These are phyloP conservation scores for Helarctos malayanus DNA, from an alignment of 2,797 vertebrate genomes.

Conservation along the genomic window DNA sequence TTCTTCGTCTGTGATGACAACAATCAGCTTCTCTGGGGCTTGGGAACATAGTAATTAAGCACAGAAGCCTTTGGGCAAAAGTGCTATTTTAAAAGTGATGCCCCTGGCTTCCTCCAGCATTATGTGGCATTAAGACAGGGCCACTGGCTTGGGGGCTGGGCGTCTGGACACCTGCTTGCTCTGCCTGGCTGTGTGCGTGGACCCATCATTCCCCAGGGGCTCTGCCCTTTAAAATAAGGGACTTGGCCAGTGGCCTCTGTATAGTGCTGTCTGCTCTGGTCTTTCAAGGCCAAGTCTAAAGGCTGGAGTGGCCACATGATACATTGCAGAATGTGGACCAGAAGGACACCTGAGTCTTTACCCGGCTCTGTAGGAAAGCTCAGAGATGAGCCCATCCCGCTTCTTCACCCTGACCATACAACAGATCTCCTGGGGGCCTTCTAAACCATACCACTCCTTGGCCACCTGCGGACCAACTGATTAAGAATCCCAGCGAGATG, in stretches of 20 bases:
- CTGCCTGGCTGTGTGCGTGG: not conserved
- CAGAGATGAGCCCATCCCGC: not conserved
- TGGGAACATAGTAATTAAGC: not conserved
- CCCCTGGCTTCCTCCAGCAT: not conserved
- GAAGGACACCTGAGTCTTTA: not conserved
- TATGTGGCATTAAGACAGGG: not conserved
- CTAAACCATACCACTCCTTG: not conserved
- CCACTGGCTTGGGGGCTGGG: not conserved
- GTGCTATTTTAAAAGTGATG: not conserved
- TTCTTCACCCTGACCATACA: not conserved
- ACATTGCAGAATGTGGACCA: not conserved
- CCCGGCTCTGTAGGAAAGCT: not conserved
- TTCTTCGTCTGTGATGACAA: not conserved
- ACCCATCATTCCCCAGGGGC: fast-evolving
- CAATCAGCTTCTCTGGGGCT: not conserved
- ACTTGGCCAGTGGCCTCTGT: not conserved
- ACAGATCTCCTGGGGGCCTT: not conserved
- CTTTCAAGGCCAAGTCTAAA: not conserved
- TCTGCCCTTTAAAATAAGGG: not conserved
- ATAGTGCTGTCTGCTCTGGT: not conserved
- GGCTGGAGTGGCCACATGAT: not conserved
- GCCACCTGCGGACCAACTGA: not conserved
- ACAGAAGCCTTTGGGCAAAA: not conserved
- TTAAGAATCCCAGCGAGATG: not conserved
- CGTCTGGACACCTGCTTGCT: not conserved